A percentile compares a stretch with the other conserved stretches of the same genome.
Evolutionary conservation across 2,888 invertebrate genomes (phyloP).

Genomic region (Linnaemya vulpina): DNA sequence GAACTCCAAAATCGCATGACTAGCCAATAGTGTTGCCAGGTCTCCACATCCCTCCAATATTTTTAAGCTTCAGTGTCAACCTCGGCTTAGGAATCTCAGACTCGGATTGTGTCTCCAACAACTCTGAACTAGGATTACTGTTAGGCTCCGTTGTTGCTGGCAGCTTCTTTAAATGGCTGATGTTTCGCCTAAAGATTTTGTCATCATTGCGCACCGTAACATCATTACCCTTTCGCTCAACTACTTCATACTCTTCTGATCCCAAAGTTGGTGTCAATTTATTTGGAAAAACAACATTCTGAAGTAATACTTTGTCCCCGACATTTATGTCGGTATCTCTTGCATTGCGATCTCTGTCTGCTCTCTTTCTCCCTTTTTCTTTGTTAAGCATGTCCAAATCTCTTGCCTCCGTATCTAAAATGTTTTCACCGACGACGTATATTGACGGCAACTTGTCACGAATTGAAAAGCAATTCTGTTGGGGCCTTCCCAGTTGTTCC

Average conservation of each 20-base stretch:
- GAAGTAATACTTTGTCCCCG: constrained; percentile 49
- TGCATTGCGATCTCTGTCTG: constrained; percentile 48
- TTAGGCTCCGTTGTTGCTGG: neutral
- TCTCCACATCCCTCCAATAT: constrained; percentile 56
- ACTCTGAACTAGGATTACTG: neutral
- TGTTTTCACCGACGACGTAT: constrained; percentile 44
- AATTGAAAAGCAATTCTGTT: constrained; percentile 64
- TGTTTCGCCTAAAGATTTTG: constrained; percentile 35
- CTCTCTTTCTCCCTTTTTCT: constrained; percentile 61
- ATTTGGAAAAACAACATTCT: constrained; percentile 56
- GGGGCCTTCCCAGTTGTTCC: constrained; percentile 69
- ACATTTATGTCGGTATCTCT: constrained; percentile 48
- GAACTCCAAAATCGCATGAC: too few relatives aligned
- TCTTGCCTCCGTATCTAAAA: constrained; percentile 50
- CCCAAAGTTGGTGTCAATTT: constrained; percentile 59
- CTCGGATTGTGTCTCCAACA: neutral
- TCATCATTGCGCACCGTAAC: constrained; percentile 6
- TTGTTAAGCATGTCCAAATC: constrained; percentile 55
- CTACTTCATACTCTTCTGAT: constrained; percentile 36
- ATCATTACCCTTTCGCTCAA: constrained; percentile 46
- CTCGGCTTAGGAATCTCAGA: constrained; percentile 25
- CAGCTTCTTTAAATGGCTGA: constrained; percentile 53
- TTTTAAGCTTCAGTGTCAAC: constrained; percentile 50
- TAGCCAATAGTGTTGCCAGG: neutral
- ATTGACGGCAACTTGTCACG: constrained; percentile 65